Evolutionary conservation across 1,140 invertebrate genomes (phyloP).

Genomic region (Zaprionus gabonicus): DNA sequence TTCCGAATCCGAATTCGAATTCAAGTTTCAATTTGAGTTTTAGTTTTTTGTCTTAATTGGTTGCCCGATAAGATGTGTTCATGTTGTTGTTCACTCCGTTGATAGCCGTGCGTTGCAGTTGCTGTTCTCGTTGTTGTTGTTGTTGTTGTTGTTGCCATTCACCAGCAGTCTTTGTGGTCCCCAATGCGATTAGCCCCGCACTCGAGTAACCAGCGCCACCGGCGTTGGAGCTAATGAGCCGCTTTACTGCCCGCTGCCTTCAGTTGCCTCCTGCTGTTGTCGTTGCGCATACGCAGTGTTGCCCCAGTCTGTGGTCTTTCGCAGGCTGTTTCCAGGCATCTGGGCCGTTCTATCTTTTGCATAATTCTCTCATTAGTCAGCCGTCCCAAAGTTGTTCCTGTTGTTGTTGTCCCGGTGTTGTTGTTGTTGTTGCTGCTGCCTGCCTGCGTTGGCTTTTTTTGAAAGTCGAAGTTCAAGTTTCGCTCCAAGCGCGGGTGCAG

Average conservation of each 20-base stretch:
- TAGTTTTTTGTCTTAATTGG: constrained; percentile 78
- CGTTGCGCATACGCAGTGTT: constrained; percentile 50
- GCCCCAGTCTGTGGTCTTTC: constrained; percentile 17
- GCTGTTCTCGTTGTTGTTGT: constrained; percentile 51
- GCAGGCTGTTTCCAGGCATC: constrained; percentile 9
- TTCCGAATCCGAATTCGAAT: constrained; percentile 35
- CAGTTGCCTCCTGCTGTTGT: constrained; percentile 9
- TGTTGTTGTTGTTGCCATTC: constrained; percentile 28
- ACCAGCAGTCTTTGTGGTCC: constrained; percentile 7
- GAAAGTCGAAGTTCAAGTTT: constrained; percentile 79
- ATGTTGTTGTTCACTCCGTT: constrained; percentile 57
- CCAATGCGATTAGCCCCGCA: constrained; percentile 41
- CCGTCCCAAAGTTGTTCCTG: constrained; percentile 21
- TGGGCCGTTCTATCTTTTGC: constrained; percentile 66
- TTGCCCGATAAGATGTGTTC: constrained; percentile 75
- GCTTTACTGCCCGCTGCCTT: constrained; percentile 25
- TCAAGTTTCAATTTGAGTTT: constrained; percentile 30
- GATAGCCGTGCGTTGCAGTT: constrained; percentile 36
- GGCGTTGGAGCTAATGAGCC: constrained; percentile 43
- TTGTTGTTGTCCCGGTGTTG: constrained; percentile 14
- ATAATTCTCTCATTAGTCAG: constrained; percentile 79
- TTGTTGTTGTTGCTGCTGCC: constrained; percentile 12
- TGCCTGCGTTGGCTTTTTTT: constrained; percentile 54
- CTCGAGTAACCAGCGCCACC: background rate
- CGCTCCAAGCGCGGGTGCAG: constrained; percentile 46